phyloP scores from a whole-genome alignment of 2,888 invertebrate species.

The Phyllotreta cruciferae region DNA sequence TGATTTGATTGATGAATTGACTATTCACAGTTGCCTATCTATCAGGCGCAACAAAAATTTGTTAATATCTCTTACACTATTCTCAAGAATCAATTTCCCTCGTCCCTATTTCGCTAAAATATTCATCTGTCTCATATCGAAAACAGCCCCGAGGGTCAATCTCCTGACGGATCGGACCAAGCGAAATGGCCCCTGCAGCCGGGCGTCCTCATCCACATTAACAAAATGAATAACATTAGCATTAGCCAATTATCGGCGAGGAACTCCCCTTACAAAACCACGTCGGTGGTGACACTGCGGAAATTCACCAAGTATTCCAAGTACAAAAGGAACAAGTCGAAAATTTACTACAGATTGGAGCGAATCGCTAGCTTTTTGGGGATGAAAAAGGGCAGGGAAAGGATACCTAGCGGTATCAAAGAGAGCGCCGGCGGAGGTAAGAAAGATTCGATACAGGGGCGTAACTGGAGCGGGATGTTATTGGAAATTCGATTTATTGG shows the following conservation, averaged over 20 bases:
- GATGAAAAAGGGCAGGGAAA: constrained; percentile 52
- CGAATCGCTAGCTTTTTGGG: constrained; percentile 55
- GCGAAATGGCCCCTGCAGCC: constrained; percentile 88
- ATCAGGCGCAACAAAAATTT: too few species aligned
- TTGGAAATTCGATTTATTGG: too few species aligned
- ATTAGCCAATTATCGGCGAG: constrained; percentile 52
- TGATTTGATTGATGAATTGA: too few species aligned
- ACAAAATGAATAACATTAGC: constrained; percentile 76
- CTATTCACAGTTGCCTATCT: too few species aligned
- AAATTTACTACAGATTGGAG: constrained; percentile 56
- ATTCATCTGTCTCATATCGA: constrained; percentile 1
- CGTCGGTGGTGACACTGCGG: constrained; percentile 44
- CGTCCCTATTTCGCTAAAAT: background rate
- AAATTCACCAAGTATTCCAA: constrained; percentile 50
- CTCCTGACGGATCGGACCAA: constrained; percentile 52
- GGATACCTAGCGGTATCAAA: constrained; percentile 60
- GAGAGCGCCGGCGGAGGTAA: constrained; percentile 62
- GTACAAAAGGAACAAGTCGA: constrained; percentile 53
- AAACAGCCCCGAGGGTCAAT: constrained; percentile 62
- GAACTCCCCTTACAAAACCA: constrained; percentile 50
- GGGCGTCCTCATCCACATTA: constrained; percentile 87
- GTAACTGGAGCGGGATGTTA: too few species aligned
- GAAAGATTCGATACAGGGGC: background rate
- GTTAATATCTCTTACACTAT: too few species aligned
- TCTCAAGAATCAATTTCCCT: too few species aligned